Conservation (phyloP, 2,888 invertebrate species). For the Hyposoter dolosus region DNA sequence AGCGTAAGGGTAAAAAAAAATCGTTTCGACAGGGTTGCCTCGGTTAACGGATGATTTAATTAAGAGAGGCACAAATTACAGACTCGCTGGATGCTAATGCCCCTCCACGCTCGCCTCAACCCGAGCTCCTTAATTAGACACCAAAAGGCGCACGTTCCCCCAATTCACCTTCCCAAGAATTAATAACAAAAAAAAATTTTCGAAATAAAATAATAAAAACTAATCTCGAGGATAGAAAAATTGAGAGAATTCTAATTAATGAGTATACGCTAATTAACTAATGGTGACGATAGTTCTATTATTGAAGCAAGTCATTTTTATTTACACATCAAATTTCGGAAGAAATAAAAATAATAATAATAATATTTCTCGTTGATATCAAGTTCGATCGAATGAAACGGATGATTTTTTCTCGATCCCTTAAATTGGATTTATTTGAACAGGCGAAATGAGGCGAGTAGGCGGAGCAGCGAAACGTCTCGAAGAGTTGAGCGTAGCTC, state of each 20-base stretch:
- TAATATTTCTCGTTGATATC: background rate
- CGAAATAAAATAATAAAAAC: background rate
- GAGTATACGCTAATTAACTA: conserved; percentile 61
- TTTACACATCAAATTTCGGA: background rate
- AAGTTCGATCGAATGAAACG: background rate
- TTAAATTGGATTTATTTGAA: conserved; percentile 23
- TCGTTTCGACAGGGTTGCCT: conserved; percentile 75
- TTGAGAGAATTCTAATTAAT: conserved; percentile 38
- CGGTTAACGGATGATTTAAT: conserved; percentile 85
- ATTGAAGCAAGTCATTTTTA: background rate
- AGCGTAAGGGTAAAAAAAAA: conserved; percentile 70
- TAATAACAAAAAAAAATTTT: conserved; percentile 70
- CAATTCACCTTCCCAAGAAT: conserved; percentile 80
- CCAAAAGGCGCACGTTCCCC: conserved; percentile 69
- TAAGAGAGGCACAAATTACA: conserved; percentile 85
- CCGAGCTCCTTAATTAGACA: conserved; percentile 83
- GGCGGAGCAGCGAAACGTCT: conserved; percentile 70
- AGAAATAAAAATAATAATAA: background rate
- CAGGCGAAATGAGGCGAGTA: background rate
- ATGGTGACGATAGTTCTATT: conserved; percentile 56
- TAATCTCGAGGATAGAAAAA: background rate
- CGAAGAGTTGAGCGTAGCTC: conserved; percentile 78
- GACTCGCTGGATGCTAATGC: conserved; percentile 84
- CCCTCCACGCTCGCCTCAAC: conserved; percentile 81
- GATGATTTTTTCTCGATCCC: background rate